Evolutionary conservation across 2,888 invertebrate species (phyloP), one percentile per base, ranked within the genome.

Genomic region (Protonemura montana): DNA sequence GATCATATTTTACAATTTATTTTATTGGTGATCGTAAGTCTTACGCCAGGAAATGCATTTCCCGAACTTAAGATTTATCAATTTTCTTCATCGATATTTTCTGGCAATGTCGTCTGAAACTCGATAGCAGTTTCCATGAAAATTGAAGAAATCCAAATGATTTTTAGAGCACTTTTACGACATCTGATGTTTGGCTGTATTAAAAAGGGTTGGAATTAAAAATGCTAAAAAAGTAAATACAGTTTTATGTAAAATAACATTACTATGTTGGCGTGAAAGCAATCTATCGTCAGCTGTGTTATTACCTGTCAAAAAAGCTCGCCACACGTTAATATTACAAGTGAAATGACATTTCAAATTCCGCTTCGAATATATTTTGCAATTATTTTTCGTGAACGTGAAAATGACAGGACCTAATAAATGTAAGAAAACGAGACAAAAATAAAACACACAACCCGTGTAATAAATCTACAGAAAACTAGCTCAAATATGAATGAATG

Each of bases 371-470:
- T 59, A 59, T 59, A 59, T 59, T 59, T 59, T 59, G 59, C 59
- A 59, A 59, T 59, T 59, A 59, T 59, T 59, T 59, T 59, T 59
- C 59, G 6, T 21, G 59, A 59, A 13, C 59, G 21, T 59, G 59
- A 21, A 59, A 59, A 59, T 59, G 59, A 59, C 59, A 59, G 59
- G 59, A 59, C 59, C 59, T 59, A 59, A 59, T 59, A 59, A 59
- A 59, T 21, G 59, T 59, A 59, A 59, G 59, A 59, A 59, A 59
- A 59, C 16, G 16, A 59, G 59, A 10, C 7, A 59, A 59, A 59
- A 59, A 59, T 16, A 59, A 21, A 59, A n/a, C n/a, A n/a, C n/a
- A n/a, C n/a, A n/a, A n/a, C n/a, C n/a, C n/a, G n/a, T 13, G 59
- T 59, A 59, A 59, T 59, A 59, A 59, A 59, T 59, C 59, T 21